Percentiles rank a stretch among this genome's conserved stretches.
Evolutionary conservation across 2,113 vertebrate genomes (phyloP).

Genomic region (Sylvia atricapilla): DNA sequence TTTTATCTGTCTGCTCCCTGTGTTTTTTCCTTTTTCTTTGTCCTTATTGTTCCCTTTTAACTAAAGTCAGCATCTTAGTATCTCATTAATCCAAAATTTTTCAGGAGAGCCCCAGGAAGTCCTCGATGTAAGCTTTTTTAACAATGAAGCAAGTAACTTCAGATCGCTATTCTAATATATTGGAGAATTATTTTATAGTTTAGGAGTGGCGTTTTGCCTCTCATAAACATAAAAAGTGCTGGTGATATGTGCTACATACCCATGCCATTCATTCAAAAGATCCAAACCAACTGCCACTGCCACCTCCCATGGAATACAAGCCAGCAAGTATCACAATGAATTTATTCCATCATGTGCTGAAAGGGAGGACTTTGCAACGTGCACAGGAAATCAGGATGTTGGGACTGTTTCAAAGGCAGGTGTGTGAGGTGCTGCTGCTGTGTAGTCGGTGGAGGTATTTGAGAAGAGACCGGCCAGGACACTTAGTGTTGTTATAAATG

Average conservation of each 20-base stretch:
- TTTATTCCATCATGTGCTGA: not conserved
- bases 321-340: not conserved
- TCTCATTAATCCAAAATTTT: not conserved
- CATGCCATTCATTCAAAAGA: not conserved
- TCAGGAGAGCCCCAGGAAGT: not conserved
- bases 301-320: not conserved
- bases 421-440: not conserved
- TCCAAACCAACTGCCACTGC: not conserved
- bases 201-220: not conserved
- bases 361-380: not conserved
- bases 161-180: not conserved
- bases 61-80: not conserved
- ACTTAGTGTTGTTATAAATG: no score
- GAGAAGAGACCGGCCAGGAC: not conserved
- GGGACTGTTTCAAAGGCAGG: not conserved
- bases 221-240: not conserved
- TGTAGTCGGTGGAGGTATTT: not conserved
- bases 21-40: fast-evolving
- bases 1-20: not conserved
- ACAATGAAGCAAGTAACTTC: not conserved
- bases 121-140: not conserved
- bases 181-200: not conserved
- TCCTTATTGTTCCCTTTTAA: not conserved
- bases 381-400: not conserved
- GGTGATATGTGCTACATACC: not conserved